Evolutionary conservation across 2,113 vertebrate genomes (phyloP), one percentile per base, ranked within the genome.

Genomic region (Dendropsophus ebraccatus): DNA sequence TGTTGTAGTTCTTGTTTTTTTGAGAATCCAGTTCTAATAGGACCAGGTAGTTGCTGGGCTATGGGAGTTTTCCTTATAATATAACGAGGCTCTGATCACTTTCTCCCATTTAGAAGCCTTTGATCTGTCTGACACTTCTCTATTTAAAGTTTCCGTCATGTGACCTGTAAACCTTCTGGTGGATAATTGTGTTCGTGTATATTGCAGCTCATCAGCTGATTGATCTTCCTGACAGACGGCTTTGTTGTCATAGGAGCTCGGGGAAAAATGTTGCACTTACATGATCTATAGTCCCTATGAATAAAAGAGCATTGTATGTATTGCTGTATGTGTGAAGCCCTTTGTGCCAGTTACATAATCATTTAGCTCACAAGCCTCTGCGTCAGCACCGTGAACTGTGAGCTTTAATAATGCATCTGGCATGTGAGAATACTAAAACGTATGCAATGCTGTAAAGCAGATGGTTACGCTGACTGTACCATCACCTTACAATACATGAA

Each of bases 201-300:
- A 19, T 41, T n/a, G 45, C 45, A 45, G 70, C 35, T 74, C 30
- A 30, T 25, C 58, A 10, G 70, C 89, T 37, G 32, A n/a, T 32
- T 45, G 70, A 49, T 49, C 47, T 5, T 11, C 16, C 28, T 35
- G 2, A 35, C 30, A 69, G 14, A 21, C 30, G 67, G 19, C 14
- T 37, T 37, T 35, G 32, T 70, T 1, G 6, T 37, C 32, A 16
- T 35, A 21, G 67, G 0, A 21, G 8, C 35, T 11, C 0, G 1
- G 32, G 28, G 32, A 12, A 23, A 21, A 45, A n/a, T 45, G 70
- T 12, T 6, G 21, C 70, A 23, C 21, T 45, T 73, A 14, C 23
- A 45, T 73, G 65, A 69, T 69, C 16, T 69, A 69, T 37, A 69
- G 65, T 32, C 30, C 16, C 5, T 58, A 23, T 69, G 65, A 35